Evolutionary conservation across 2,113 vertebrate genomes (phyloP).

Genomic region (Myrmecophaga tridactyla): DNA sequence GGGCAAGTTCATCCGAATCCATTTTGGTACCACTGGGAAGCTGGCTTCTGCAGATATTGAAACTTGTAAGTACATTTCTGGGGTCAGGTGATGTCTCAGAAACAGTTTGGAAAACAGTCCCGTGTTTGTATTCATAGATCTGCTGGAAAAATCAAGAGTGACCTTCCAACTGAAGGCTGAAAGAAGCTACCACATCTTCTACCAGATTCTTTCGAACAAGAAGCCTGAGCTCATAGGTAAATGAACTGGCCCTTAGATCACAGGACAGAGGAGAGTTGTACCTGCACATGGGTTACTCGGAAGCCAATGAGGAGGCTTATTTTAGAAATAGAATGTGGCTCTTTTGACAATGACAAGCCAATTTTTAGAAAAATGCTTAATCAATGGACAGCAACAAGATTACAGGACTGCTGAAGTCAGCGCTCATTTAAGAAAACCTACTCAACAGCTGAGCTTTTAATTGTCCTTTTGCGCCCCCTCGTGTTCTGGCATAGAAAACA

Average conservation of each 20-base stretch:
- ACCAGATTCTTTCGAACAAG: constrained; percentile 93
- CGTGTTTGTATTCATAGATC: constrained; percentile 79
- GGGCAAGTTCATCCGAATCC: constrained; percentile 88
- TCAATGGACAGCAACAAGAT: not conserved
- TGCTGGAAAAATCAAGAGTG: constrained; percentile 94
- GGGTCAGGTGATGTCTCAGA: not conserved
- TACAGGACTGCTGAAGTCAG: not conserved
- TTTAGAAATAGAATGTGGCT: not conserved
- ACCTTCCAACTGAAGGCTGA: constrained; percentile 94
- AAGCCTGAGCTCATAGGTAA: constrained; percentile 93
- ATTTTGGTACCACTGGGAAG: constrained; percentile 85
- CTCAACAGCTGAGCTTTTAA: not conserved
- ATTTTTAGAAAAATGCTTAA: not conserved
- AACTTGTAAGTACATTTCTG: constrained; percentile 81
- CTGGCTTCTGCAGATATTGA: constrained; percentile 86
- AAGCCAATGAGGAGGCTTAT: not conserved
- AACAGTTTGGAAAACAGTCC: not conserved
- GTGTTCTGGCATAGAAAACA: not conserved
- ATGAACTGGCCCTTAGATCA: not conserved
- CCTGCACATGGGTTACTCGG: no score
- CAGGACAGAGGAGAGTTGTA: not conserved
- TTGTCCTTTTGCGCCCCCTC: constrained; percentile 40
- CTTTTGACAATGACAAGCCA: not conserved
- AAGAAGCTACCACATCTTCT: constrained; percentile 96
- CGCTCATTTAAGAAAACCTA: not conserved